Evolutionary conservation across 2,888 invertebrate species (phyloP).

Genomic region (Glyphotaelius pellucidus): DNA sequence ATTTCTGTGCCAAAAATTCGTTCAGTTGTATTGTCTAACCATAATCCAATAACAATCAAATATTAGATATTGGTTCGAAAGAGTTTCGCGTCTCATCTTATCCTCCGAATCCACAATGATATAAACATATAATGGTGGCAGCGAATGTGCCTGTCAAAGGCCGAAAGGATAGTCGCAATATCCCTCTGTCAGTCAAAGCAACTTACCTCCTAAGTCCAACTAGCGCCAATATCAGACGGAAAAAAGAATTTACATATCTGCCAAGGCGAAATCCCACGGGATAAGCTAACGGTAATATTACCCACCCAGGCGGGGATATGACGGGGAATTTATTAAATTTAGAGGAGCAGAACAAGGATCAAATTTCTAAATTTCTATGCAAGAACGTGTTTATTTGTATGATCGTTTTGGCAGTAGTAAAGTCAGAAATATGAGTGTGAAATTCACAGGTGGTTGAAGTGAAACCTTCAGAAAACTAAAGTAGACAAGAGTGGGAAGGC

Average conservation of each 20-base stretch:
- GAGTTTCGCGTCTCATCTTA: background rate
- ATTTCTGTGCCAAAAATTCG: background rate
- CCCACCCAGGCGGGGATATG: conserved; percentile 18
- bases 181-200: conserved; percentile 61
- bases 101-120: background rate
- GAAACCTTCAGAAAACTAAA: too few relatives aligned
- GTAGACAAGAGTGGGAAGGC: too few relatives aligned
- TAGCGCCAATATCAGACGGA: conserved; percentile 51
- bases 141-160: conserved; percentile 26
- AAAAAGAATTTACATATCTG: conserved; percentile 59
- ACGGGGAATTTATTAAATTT: background rate
- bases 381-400: too few relatives aligned
- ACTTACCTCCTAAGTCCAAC: conserved; percentile 57
- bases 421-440: too few relatives aligned
- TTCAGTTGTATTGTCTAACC: background rate
- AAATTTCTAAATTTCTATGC: background rate
- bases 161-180: conserved; percentile 51
- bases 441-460: too few relatives aligned
- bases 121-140: background rate
- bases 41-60: background rate
- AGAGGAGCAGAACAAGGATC: background rate
- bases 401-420: too few relatives aligned
- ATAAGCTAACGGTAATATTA: conserved; percentile 39
- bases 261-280: conserved; percentile 53
- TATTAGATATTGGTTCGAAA: background rate